These are phyloP conservation scores for Atopsyche davidsoni DNA, from an alignment of 1,140 invertebrate genomes.

Conservation along the genomic window DNA sequence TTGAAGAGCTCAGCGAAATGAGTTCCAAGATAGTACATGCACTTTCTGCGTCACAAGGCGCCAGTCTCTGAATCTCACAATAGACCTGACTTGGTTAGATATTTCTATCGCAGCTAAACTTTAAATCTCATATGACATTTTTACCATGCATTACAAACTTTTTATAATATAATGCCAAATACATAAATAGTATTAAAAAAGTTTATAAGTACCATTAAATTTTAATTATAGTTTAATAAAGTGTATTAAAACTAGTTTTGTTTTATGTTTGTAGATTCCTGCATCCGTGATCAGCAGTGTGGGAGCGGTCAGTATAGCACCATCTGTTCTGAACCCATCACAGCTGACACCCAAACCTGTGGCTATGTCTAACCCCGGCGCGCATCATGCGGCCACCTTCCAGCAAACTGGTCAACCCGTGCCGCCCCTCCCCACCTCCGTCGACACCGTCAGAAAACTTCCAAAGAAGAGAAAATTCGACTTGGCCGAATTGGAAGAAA, in stretches of 20 bases:
- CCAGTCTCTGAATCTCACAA: no score
- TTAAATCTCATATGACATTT: no score
- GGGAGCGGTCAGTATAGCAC: slow-evolving; percentile 45
- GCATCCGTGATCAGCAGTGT: slow-evolving; percentile 50
- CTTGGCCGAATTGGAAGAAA: slow-evolving; percentile 73
- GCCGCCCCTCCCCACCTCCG: slow-evolving; percentile 34
- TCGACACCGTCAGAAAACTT: slow-evolving; percentile 57
- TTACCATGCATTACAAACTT: background rate
- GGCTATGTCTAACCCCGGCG: slow-evolving; percentile 45
- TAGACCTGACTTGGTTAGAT: no score
- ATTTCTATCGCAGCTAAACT: no score
- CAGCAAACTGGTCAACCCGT: slow-evolving; percentile 20
- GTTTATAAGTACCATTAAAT: no score
- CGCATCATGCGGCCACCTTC: slow-evolving; percentile 31
- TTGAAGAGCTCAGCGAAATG: no score
- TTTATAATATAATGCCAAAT: slow-evolving; percentile 1
- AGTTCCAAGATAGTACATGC: no score
- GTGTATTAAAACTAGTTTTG: no score
- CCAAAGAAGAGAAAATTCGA: slow-evolving; percentile 87
- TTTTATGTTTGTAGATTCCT: slow-evolving; percentile 41
- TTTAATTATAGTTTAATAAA: no score
- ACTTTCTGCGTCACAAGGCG: no score
- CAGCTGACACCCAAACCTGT: slow-evolving; percentile 36
- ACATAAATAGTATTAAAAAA: no score
- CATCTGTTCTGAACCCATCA: slow-evolving; percentile 25